Evolutionary conservation across 2,113 vertebrate genomes (phyloP), one percentile per base, ranked within the genome.

Genomic region (Oceanodroma tethys): DNA sequence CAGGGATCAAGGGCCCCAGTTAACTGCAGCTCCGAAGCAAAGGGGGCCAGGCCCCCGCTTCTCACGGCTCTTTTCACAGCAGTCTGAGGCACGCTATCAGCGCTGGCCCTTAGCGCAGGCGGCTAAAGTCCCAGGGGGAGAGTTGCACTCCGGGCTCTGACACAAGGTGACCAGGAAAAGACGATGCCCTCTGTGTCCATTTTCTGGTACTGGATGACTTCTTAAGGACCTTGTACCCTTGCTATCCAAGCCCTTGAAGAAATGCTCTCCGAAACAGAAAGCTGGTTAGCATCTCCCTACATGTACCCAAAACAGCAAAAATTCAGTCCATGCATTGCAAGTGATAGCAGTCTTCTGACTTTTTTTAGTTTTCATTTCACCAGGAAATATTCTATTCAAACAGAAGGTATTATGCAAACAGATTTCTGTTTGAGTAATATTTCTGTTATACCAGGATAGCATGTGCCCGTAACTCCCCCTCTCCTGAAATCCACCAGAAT

Each of bases 381-480:
- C 22, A 47, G 71, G 92, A 96, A 96, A 95, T 94, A 94, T 91
- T 94, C 88, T 66, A 56, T 95, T 96, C 80, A 91, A 72, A 94
- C 88, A 60, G 59, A 66, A 70, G 76, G 67, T 29, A 67, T 76
- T 86, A 84, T 42, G 86, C 85, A 93, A 94, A 82, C 79, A 47
- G 62, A 71, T 87, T 95, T 95, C 62, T 93, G 68, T 91, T 59
- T 88, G 60, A 97, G 52, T 50, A 72, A 87, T 94, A 66, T 76
- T 95, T 95, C 90, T 45, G 63, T 60, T 43, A 15, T 25, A 55
- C 17, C 23, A n/a, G 90, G 16, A 67, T 94, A 79, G 16, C 55
- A 27, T 76, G 88, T 92, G 74, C 79, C 67, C 76, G n/a, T 76
- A 95, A 92, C 93, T 93, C 92, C 63, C 75, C 82, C 82, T 88